These are phyloP conservation scores for Urocyon cinereoargenteus DNA, from an alignment of 2,797 vertebrate species.

Conservation along the genomic window DNA sequence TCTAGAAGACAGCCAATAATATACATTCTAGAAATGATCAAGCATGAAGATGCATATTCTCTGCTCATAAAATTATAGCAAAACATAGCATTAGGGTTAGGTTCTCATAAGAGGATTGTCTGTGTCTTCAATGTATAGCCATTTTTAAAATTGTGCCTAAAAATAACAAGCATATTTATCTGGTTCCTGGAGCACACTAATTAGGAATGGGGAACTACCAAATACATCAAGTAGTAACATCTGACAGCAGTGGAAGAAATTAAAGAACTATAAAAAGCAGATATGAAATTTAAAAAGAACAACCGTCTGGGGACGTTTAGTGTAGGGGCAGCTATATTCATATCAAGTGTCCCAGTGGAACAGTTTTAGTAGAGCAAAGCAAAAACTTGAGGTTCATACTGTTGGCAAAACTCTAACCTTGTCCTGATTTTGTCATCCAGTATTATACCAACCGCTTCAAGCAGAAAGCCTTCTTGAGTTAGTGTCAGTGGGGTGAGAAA, in stretches of 20 bases:
- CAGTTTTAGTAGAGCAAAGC: conserved; percentile 47
- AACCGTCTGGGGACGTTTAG: conserved; percentile 56
- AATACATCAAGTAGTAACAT: conserved; percentile 72
- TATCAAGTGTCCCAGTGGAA: conserved; percentile 36
- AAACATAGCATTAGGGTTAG: neutral
- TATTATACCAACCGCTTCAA: conserved; percentile 10
- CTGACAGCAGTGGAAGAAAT: conserved; percentile 68
- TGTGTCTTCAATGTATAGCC: neutral
- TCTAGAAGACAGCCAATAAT: neutral
- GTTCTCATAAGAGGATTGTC: conserved; percentile 13
- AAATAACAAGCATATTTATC: conserved; percentile 65
- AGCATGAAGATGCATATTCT: neutral
- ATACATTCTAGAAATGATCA: conserved; percentile 33
- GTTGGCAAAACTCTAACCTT: conserved; percentile 32
- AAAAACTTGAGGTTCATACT: neutral
- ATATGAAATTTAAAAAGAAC: conserved; percentile 66
- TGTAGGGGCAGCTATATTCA: conserved; percentile 10
- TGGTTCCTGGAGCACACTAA: conserved; percentile 56
- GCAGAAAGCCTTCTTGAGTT: conserved; percentile 3
- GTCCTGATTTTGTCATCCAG: conserved; percentile 40
- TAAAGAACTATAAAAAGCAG: conserved; percentile 71
- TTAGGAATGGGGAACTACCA: conserved; percentile 50
- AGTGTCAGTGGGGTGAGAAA: neutral
- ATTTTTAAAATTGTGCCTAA: conserved; percentile 46
- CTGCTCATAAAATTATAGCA: conserved; percentile 32